These are phyloP conservation scores for Gymnoscopelus microlampas DNA, from an alignment of 2,797 vertebrate species.

Conservation along the genomic window DNA sequence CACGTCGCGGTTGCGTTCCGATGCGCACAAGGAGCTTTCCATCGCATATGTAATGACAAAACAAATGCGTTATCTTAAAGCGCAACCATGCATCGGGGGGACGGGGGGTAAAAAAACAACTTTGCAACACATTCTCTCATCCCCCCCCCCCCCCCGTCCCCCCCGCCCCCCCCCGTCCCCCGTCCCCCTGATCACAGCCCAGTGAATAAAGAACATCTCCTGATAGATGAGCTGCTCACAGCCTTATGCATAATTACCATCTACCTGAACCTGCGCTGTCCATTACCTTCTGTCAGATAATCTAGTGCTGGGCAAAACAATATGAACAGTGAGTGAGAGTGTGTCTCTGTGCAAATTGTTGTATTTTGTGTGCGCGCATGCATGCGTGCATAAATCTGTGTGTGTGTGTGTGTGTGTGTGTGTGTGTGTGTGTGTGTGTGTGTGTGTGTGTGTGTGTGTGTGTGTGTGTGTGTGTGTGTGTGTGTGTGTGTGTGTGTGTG, in stretches of 20 bases:
- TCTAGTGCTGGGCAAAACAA: slow-evolving; percentile 4
- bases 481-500: no score
- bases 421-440: not conserved
- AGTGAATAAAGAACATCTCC: slow-evolving; percentile 33
- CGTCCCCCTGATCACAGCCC: slow-evolving; percentile 30
- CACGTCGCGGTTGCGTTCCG: slow-evolving; percentile 52
- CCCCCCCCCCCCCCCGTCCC: slow-evolving; percentile 4
- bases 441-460: not conserved
- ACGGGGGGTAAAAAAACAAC: slow-evolving; percentile 16
- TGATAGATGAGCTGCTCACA: slow-evolving; percentile 36
- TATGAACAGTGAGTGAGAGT: not conserved
- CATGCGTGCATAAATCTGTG: no score
- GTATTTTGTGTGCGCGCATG: no score
- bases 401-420: not conserved
- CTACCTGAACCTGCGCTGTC: slow-evolving; percentile 11
- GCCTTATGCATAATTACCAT: slow-evolving; percentile 31
- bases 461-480: no score
- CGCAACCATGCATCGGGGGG: slow-evolving; percentile 40
- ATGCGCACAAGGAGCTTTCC: slow-evolving; percentile 49
- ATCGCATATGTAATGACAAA: slow-evolving; percentile 58
- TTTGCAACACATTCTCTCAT: slow-evolving; percentile 33
- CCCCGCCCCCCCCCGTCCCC: not conserved
- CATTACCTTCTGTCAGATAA: slow-evolving; percentile 27
- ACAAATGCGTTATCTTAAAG: slow-evolving; percentile 35
- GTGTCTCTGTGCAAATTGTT: no score